Evolutionary conservation across 2,797 vertebrate genomes (phyloP).

Genomic region (Peromyscus melanophrys): DNA sequence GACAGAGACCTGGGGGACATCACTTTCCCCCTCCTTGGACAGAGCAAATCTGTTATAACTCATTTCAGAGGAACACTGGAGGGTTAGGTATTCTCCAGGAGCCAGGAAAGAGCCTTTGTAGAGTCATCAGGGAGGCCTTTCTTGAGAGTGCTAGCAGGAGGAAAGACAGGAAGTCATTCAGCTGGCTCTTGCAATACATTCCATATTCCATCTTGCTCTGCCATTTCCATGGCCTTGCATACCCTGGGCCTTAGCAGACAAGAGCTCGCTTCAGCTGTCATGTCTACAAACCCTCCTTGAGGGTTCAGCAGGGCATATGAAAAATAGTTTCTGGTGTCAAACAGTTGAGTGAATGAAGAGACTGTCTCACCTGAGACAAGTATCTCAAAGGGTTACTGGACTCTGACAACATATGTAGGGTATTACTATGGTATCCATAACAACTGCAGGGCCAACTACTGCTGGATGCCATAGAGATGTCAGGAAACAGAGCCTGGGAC

Average conservation of each 20-base stretch:
- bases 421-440: neutral
- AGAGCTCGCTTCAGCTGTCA: rapidly evolving
- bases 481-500: neutral
- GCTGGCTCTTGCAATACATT: neutral
- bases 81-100: neutral
- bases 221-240: no score
- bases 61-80: neutral
- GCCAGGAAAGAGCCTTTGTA: no score
- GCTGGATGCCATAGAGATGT: neutral
- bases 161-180: rapidly evolving
- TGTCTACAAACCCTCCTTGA: no score
- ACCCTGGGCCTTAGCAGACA: neutral
- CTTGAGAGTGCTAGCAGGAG: neutral
- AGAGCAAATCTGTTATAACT: neutral
- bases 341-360: neutral
- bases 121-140: neutral
- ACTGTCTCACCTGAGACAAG: neutral
- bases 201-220: neutral
- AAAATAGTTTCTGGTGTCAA: rapidly evolving
- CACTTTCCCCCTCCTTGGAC: rapidly evolving
- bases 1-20: rapidly evolving
- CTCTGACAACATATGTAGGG: neutral
- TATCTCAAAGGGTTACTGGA: neutral
- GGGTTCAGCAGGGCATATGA: rapidly evolving
- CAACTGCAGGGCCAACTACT: neutral